Percentiles rank a stretch among this genome's conserved stretches.
Evolutionary conservation across 2,888 invertebrate species (phyloP).

Genomic region (Cheilosia pagana): DNA sequence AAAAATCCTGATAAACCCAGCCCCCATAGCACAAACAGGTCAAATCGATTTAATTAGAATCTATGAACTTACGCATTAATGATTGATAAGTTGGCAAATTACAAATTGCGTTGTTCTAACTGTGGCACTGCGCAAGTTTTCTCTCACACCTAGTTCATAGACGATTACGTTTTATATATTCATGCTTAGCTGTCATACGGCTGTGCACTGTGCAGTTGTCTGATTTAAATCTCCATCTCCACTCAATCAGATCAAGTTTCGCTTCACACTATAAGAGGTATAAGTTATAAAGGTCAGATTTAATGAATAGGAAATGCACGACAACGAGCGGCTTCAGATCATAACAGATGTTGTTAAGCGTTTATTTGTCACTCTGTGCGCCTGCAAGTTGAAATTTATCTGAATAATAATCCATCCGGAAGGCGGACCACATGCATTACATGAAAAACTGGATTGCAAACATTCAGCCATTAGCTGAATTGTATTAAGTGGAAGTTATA

Average conservation of each 20-base stretch:
- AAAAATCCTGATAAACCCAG: conserved; percentile 5
- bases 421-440: conserved; percentile 40
- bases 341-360: conserved; percentile 3
- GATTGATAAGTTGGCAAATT: too few relatives aligned
- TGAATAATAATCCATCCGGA: conserved; percentile 47
- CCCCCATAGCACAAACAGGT: neutral
- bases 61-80: too few relatives aligned
- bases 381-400: conserved; percentile 23
- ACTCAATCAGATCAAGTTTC: conserved; percentile 51
- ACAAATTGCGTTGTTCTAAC: too few relatives aligned
- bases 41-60: too few relatives aligned
- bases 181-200: neutral
- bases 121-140: too few relatives aligned
- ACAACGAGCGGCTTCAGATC: conserved; percentile 15
- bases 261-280: conserved; percentile 32
- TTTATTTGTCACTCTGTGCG: conserved; percentile 15
- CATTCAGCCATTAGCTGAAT: conserved; percentile 38
- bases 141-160: too few relatives aligned
- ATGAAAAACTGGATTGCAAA: conserved; percentile 38
- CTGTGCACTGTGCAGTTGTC: neutral
- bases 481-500: conserved; percentile 28
- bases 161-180: too few relatives aligned
- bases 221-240: conserved; percentile 39
- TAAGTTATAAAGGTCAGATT: too few relatives aligned
- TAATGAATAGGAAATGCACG: conserved; percentile 67